Evolutionary conservation across 2,113 vertebrate genomes (phyloP).

Genomic region (Trichechus manatus): DNA sequence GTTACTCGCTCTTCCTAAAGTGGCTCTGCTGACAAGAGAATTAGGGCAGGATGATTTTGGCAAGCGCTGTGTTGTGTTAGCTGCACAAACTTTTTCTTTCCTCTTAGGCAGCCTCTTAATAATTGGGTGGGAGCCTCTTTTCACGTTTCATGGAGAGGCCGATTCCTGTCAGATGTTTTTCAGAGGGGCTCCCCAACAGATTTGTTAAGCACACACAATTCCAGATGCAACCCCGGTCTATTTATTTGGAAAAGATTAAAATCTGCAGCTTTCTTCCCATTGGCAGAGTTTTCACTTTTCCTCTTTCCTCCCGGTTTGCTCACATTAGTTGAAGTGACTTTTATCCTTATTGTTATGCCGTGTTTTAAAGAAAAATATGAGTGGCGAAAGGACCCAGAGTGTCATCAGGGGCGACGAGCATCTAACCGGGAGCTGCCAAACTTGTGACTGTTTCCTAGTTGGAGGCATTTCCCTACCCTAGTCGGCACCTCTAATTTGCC

Average conservation of each 20-base stretch:
- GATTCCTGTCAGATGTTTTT: conserved; percentile 63
- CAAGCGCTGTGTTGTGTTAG: conserved; percentile 83
- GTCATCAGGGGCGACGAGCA: background rate
- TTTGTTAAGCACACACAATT: background rate
- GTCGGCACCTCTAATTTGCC: background rate
- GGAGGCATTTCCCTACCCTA: background rate
- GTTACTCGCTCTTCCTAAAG: conserved; percentile 77
- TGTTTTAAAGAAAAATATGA: background rate
- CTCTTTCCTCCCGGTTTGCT: background rate
- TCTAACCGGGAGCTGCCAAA: background rate
- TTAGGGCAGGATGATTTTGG: conserved; percentile 84
- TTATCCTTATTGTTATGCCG: background rate
- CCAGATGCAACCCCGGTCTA: background rate
- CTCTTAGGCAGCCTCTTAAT: conserved; percentile 72
- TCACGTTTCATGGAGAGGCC: conserved; percentile 63
- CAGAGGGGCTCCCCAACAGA: background rate
- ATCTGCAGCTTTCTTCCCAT: background rate
- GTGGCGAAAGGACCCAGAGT: background rate
- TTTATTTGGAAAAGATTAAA: background rate
- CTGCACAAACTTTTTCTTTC: conserved; percentile 80
- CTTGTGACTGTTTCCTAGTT: background rate
- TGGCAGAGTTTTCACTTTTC: background rate
- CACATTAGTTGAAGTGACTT: background rate
- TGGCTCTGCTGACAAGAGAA: conserved; percentile 83
- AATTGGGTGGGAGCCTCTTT: conserved; percentile 76